phyloP scores from a whole-genome alignment of 1,140 invertebrate genomes.

The Agrilus planipennis region DNA sequence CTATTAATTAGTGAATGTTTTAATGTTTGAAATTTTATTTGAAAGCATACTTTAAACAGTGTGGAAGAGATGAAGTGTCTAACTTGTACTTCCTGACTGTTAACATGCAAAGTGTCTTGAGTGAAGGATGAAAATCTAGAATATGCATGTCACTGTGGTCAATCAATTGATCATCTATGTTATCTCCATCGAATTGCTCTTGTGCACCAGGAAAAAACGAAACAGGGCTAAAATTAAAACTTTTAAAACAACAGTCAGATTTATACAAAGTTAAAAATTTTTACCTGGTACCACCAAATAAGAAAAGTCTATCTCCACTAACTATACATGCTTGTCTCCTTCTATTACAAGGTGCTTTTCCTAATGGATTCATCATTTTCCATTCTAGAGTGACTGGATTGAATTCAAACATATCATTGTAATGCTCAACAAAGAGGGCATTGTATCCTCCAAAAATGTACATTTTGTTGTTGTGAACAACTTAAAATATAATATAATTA shows the following conservation, averaged over 20 bases:
- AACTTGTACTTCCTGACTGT: conserved; percentile 49
- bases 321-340: conserved; percentile 69
- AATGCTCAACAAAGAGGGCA: conserved; percentile 59
- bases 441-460: conserved; percentile 86
- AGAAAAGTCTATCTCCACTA: conserved; percentile 55
- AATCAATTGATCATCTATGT: conserved; percentile 35
- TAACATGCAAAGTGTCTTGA: conserved; percentile 56
- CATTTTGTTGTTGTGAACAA: conserved; percentile 61
- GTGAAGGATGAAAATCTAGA: conserved; percentile 57
- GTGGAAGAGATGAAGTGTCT: conserved; percentile 47
- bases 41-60: conserved; percentile 44
- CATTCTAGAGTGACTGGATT: conserved; percentile 48
- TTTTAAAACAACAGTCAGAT: conserved; percentile 1
- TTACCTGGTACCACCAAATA: conserved; percentile 80
- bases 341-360: conserved; percentile 51
- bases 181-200: background rate
- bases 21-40: conserved; percentile 4
- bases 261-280: background rate
- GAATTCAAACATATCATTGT: conserved; percentile 69
- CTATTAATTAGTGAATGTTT: too few relatives aligned
- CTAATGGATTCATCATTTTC: conserved; percentile 46
- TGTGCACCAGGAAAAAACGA: background rate
- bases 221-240: conserved; percentile 1
- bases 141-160: conserved; percentile 70
- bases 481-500: conserved; percentile 35